phyloP scores from a whole-genome alignment of 2,113 vertebrate species.

The Aldabrachelys gigantea region DNA sequence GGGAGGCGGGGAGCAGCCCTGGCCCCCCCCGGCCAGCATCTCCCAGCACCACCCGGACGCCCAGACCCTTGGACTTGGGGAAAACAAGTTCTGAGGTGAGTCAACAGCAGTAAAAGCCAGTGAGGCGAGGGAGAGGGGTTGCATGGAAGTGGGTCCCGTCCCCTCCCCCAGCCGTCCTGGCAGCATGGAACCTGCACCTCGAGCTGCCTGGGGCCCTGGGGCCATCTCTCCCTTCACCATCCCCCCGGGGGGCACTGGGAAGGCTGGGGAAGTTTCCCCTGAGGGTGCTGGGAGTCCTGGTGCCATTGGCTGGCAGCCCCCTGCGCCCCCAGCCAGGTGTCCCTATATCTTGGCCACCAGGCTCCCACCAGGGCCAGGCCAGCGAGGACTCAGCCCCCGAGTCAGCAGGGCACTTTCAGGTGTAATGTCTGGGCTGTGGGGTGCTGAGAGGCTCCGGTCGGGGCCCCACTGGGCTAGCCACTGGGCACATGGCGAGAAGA shows the following conservation, averaged over 20 bases:
- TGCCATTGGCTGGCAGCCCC: no score
- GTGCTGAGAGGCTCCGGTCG: no score
- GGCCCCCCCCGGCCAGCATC: slow-evolving; percentile 65
- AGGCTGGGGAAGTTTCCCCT: background rate
- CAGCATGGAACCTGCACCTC: background rate
- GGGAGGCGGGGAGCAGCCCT: slow-evolving; percentile 45
- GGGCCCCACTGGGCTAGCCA: no score
- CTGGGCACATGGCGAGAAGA: no score
- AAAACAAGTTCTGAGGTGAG: slow-evolving; percentile 74
- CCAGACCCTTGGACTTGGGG: slow-evolving; percentile 79
- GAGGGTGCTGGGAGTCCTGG: no score
- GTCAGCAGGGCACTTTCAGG: no score
- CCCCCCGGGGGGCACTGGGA: background rate
- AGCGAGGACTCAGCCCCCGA: no score
- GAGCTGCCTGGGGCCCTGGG: background rate
- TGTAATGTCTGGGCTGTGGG: background rate
- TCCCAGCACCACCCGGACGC: slow-evolving; percentile 70
- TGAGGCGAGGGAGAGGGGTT: slow-evolving; percentile 57
- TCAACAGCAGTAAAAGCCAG: slow-evolving; percentile 73
- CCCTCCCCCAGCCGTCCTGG: slow-evolving; percentile 34
- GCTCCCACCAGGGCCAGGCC: no score
- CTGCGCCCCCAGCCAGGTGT: no score
- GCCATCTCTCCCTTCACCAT: background rate
- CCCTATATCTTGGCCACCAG: no score
- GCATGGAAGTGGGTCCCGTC: slow-evolving; percentile 50